Evolutionary conservation across 2,113 vertebrate species (phyloP), one percentile per base, ranked within the genome.

Genomic region (Gymnorhina tibicen): DNA sequence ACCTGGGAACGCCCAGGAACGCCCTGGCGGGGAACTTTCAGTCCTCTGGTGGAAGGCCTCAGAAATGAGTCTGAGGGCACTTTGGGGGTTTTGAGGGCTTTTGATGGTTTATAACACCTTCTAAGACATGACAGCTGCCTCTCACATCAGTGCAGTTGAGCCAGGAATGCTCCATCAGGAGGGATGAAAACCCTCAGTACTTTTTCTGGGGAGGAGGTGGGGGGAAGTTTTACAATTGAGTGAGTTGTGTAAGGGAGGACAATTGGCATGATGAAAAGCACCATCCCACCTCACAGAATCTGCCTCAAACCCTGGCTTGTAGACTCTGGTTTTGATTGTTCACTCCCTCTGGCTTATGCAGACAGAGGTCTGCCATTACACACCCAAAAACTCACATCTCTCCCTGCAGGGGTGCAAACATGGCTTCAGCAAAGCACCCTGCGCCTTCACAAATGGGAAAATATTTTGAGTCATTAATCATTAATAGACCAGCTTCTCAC

Each of bases 1-100:
- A n/a, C 6, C 5, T 60, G 15, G 24, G 55, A 70, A 3, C 0
- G 0, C 9, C 55, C 55, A n/a, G 23, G 35, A 17, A 15, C 35
- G 9, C 18, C 14, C 35, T 21, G 22, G 11, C 5, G n/a, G 3
- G 1, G 13, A 49, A 5, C 17, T 50, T 30, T n/a, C 53, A 41
- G 28, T 18, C 19, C 5, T 16, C 62, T 10, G 55, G 16, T 19
- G 46, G 13, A n/a, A 70, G 6, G 55, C 10, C 46, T 60, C 35
- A 60, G 55, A 50, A 69, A 69, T 28, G 9, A 23, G 12, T 50
- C 53, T 50, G 23, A 35, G n/a, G 19, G 7, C 19, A 11, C 23
- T 41, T 5, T 49, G 35, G 44, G 39, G 11, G 9, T 22, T 13
- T 5, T 49, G 35, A 35, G 39, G 11, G 9, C 18, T 13, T 58